Conservation (phyloP, 2,113 vertebrate species). For the Odocoileus hemionus region DNA sequence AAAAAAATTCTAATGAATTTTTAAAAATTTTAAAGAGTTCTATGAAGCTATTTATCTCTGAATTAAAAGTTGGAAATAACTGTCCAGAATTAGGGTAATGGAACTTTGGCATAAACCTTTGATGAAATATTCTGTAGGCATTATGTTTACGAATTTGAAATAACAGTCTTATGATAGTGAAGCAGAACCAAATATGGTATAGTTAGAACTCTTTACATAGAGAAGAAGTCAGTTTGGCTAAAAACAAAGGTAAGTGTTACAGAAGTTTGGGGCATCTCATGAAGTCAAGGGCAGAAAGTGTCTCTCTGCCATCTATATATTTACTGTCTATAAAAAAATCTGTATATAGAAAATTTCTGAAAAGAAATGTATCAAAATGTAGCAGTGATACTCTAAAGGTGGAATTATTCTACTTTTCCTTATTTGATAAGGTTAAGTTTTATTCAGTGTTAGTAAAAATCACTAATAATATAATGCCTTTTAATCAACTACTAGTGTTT, state of each 20-base stretch:
- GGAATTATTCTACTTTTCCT: not conserved
- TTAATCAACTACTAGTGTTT: not conserved
- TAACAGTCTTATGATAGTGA: not conserved
- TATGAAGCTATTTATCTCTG: conserved; percentile 15
- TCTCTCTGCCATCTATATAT: not conserved
- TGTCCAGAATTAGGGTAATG: not conserved
- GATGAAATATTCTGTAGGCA: not conserved
- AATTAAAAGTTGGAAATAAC: conserved; percentile 11
- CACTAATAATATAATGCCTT: not conserved
- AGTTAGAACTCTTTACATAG: not conserved
- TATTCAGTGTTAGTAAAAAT: conserved; percentile 1
- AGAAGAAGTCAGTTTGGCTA: not conserved
- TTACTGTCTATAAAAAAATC: not conserved
- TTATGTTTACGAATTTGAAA: conserved; percentile 12
- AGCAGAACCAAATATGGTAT: not conserved
- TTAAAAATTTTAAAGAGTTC: not conserved
- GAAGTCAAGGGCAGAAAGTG: not conserved
- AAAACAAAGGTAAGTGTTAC: not conserved
- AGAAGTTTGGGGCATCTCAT: not conserved
- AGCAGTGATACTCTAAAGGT: not conserved
- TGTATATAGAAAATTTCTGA: not conserved
- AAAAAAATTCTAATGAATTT: not conserved
- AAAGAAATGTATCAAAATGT: not conserved
- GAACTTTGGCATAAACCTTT: not conserved
- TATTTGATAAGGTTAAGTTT: conserved; percentile 1